These are phyloP conservation scores for Megaceryle alcyon DNA, from an alignment of 2,797 vertebrate species.

Conservation along the genomic window DNA sequence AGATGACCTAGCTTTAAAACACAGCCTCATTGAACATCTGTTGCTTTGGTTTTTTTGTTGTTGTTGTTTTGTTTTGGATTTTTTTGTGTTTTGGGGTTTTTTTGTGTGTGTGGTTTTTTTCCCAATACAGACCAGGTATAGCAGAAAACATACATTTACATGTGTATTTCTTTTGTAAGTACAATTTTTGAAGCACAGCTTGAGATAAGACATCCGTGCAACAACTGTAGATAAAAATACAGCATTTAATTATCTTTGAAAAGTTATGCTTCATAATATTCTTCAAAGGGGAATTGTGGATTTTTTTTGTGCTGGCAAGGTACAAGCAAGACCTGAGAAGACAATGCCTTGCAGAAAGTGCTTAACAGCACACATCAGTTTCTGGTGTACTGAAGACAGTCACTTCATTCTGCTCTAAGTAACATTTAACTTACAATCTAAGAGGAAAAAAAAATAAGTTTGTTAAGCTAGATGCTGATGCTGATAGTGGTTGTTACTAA, in stretches of 20 bases:
- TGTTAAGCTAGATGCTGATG: neutral
- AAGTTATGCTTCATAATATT: neutral
- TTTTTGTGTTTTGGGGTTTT: neutral
- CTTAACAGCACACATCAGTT: neutral
- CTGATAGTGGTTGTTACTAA: neutral
- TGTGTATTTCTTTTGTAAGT: neutral
- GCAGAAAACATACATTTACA: neutral
- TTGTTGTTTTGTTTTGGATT: no score
- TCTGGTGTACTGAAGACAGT: neutral
- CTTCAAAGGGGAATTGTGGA: neutral
- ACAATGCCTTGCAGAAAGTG: neutral
- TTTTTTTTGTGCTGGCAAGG: neutral
- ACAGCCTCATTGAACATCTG: neutral
- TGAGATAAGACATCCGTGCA: neutral
- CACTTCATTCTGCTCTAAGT: neutral
- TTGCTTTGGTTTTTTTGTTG: no score
- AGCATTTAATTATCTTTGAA: neutral
- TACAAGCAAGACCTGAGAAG: neutral
- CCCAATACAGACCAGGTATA: neutral
- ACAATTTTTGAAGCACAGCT: slow-evolving; percentile 6
- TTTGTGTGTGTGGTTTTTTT: neutral
- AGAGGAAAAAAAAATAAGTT: neutral
- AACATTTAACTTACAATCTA: neutral
- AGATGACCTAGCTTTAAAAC: neutral
- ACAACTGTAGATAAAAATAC: neutral